Percentiles rank a stretch among this genome's conserved stretches.
Evolutionary conservation across 2,888 invertebrate species (phyloP).

Genomic region (Drosophila eohydei): DNA sequence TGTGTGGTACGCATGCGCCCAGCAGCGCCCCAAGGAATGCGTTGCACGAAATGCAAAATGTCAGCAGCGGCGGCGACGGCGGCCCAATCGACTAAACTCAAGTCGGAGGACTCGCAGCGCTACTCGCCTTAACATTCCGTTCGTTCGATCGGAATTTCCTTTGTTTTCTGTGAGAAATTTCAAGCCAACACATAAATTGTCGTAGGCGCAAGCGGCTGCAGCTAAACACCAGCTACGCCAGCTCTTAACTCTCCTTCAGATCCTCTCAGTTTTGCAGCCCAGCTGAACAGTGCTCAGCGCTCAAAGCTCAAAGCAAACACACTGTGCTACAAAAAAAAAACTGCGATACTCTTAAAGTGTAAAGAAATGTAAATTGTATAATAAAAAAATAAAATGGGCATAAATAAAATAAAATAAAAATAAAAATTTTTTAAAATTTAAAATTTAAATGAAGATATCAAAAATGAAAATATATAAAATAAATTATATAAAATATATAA

Average conservation of each 20-base stretch:
- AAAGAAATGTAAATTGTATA: background rate
- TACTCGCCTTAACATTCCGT: constrained; percentile 75
- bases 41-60: constrained; percentile 83
- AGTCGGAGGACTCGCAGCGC: constrained; percentile 15
- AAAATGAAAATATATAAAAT: too few species aligned
- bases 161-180: constrained; percentile 83
- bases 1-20: constrained; percentile 79
- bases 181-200: constrained; percentile 78
- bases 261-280: constrained; percentile 8
- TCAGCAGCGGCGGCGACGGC: constrained; percentile 71
- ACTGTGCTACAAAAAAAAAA: background rate
- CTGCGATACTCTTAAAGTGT: background rate
- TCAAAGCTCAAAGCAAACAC: background rate
- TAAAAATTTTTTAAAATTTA: too few species aligned
- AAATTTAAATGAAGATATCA: too few species aligned
- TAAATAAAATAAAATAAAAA: too few species aligned
- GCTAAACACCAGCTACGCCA: constrained; percentile 37
- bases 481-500: too few species aligned
- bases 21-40: constrained; percentile 83
- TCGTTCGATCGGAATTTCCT: constrained; percentile 80
- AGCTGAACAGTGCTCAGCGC: constrained; percentile 2
- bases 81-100: constrained; percentile 28
- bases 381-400: background rate
- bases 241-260: constrained; percentile 13
- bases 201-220: constrained; percentile 66